These are phyloP conservation scores for Yponomeuta sedellus DNA, from an alignment of 2,888 invertebrate species.

Conservation along the genomic window DNA sequence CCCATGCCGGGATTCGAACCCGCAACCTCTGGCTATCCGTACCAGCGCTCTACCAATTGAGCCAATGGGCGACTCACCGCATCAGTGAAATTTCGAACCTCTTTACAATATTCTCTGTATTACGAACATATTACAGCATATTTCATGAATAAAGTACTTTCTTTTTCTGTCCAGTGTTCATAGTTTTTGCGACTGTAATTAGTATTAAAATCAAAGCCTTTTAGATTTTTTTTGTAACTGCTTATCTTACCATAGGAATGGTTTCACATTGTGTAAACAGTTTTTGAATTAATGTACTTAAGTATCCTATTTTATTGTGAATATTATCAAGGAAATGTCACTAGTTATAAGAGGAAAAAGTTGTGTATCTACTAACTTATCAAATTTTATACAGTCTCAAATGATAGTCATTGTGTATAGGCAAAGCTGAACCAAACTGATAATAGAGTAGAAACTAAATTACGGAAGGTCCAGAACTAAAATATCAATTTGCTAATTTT, in stretches of 20 bases:
- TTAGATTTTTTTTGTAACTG: not conserved
- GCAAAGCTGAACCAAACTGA: not conserved
- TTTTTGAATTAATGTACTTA: not conserved
- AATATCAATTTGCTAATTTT: not conserved
- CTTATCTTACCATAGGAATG: not conserved
- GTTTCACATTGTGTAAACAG: not conserved
- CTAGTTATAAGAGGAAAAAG: not conserved
- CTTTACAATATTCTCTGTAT: too few species aligned
- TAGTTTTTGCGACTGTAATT: too few species aligned
- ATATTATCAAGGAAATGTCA: not conserved
- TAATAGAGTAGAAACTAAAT: not conserved
- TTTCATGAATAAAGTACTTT: too few species aligned
- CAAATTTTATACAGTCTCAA: not conserved
- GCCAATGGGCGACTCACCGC: too few species aligned
- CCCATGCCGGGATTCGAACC: too few species aligned
- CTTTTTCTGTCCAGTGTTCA: too few species aligned
- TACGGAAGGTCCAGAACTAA: not conserved
- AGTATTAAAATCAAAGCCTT: too few species aligned
- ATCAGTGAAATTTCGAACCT: too few species aligned
- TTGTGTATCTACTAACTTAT: too few species aligned
- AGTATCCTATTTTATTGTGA: not conserved
- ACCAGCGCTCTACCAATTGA: too few species aligned
- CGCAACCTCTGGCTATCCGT: too few species aligned
- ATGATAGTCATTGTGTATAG: not conserved
- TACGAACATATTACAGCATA: too few species aligned